Conservation (phyloP, 2,113 vertebrate genomes). For the Propithecus coquereli region DNA sequence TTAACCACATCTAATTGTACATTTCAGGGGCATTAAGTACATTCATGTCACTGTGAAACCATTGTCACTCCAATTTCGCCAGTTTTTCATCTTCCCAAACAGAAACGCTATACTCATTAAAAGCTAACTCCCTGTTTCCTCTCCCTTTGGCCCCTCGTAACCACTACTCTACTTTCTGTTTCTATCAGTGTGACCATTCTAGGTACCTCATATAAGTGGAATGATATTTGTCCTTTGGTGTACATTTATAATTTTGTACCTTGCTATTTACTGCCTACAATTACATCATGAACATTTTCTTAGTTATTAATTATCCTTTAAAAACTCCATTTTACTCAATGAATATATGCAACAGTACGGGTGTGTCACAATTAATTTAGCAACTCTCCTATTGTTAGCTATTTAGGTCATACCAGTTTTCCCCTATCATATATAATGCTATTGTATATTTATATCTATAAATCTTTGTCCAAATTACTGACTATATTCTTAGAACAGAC, state of each 20-base stretch:
- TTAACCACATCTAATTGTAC: background rate
- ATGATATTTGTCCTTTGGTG: background rate
- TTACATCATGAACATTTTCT: background rate
- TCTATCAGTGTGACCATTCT: background rate
- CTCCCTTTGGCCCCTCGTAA: background rate
- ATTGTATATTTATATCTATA: background rate
- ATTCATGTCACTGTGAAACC: background rate
- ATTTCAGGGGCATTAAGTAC: background rate
- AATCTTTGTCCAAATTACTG: constrained; percentile 13
- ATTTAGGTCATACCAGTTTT: background rate
- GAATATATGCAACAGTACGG: background rate
- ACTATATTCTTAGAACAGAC: background rate
- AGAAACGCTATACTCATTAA: background rate
- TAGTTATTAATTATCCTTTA: background rate
- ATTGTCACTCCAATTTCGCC: background rate
- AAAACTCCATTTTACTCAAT: background rate
- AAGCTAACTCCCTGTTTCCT: background rate
- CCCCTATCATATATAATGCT: background rate
- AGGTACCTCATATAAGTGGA: background rate
- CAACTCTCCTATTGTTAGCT: background rate
- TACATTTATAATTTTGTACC: background rate
- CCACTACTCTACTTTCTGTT: background rate
- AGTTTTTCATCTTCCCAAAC: background rate
- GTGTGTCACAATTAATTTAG: constrained; percentile 30
- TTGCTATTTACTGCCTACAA: background rate